Percentiles rank a stretch among this genome's conserved stretches.
These are phyloP conservation scores for Cheirogaleus medius DNA, from an alignment of 2,113 vertebrate genomes.

Conservation along the genomic window DNA sequence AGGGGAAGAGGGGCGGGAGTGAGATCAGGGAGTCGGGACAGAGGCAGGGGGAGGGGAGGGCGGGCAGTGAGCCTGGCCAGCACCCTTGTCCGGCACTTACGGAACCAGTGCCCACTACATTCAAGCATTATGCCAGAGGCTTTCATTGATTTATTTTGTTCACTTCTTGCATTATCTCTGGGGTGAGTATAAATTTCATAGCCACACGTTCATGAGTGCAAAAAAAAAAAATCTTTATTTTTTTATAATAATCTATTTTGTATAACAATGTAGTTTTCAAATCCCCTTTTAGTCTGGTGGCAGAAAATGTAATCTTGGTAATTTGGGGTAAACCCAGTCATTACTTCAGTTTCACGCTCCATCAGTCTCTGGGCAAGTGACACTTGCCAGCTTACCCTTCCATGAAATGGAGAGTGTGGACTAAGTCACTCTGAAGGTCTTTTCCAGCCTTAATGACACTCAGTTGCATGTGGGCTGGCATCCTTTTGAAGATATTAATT, in stretches of 20 bases:
- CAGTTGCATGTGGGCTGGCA: not conserved
- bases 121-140: not conserved
- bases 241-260: not conserved
- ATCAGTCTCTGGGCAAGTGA: not conserved
- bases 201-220: not conserved
- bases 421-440: not conserved
- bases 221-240: not conserved
- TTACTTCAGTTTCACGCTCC: not conserved
- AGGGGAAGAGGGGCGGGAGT: not conserved
- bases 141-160: not conserved
- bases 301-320: not conserved
- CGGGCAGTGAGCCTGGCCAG: too few relatives aligned
- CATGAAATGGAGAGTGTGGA: not conserved
- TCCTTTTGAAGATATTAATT: not conserved
- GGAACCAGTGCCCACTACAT: rapidly evolving
- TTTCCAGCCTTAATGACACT: not conserved
- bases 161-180: not conserved
- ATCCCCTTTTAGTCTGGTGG: not conserved
- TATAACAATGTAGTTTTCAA: not conserved
- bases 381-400: not conserved
- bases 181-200: not conserved
- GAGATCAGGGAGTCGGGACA: rapidly evolving
- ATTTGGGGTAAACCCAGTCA: not conserved
- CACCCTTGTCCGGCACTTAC: rapidly evolving
- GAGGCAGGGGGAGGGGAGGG: not conserved